Conservation (phyloP, 2,113 vertebrate genomes). For the Oriolus oriolus region DNA sequence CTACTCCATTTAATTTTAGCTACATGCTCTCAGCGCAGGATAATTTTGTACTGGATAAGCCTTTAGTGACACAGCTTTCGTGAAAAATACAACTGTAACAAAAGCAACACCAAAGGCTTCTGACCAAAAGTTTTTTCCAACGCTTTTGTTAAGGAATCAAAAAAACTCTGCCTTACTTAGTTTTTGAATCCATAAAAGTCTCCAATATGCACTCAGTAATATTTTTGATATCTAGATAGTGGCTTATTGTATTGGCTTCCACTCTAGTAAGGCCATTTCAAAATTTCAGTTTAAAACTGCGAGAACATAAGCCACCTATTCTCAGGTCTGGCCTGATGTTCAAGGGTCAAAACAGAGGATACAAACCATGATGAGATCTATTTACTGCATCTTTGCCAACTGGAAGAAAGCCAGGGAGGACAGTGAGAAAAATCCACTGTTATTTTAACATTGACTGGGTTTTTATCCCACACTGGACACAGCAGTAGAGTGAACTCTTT, state of each 20-base stretch:
- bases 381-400: neutral
- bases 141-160: neutral
- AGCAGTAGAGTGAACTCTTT: neutral
- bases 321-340: neutral
- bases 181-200: neutral
- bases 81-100: neutral
- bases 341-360: neutral
- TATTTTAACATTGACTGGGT: neutral
- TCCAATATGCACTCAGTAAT: neutral
- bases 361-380: neutral
- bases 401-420: neutral
- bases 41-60: neutral
- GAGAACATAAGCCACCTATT: neutral
- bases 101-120: neutral
- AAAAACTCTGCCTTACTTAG: neutral
- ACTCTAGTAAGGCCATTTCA: neutral
- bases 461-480: neutral
- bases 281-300: neutral
- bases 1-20: neutral
- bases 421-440: neutral
- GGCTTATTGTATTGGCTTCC: neutral
- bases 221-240: no score
- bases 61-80: neutral
- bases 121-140: neutral
- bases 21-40: neutral